Percentiles rank a stretch among this genome's conserved stretches.
Conservation (phyloP, 2,113 vertebrate genomes). For the Antechinus stuartii region DNA sequence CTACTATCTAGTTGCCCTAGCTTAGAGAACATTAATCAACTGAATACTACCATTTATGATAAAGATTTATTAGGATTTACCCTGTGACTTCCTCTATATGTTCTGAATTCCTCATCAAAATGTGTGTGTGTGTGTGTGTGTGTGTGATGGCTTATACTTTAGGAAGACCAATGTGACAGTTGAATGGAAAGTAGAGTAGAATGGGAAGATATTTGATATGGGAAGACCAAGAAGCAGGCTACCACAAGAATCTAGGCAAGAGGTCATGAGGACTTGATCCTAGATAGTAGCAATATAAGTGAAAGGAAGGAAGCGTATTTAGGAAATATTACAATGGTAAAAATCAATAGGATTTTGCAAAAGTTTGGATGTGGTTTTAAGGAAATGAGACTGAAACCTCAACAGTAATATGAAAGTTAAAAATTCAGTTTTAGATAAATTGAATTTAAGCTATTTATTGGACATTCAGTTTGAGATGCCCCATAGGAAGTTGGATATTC, state of each 20-base stretch:
- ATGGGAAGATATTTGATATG: not conserved
- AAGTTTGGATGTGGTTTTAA: not conserved
- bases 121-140: not conserved
- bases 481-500: not conserved
- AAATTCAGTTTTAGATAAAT: not conserved
- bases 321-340: not conserved
- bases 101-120: not conserved
- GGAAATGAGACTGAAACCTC: not conserved
- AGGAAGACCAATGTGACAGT: not conserved
- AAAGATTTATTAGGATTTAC: not conserved
- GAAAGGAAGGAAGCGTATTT: not conserved
- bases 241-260: not conserved
- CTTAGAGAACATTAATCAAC: not conserved
- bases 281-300: not conserved
- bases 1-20: not conserved
- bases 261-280: not conserved
- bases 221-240: not conserved
- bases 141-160: not conserved
- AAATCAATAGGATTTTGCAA: not conserved
- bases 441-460: not conserved
- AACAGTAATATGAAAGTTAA: not conserved
- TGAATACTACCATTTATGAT: not conserved
- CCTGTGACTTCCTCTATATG: not conserved
- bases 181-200: not conserved
- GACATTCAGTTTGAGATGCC: not conserved